Evolutionary conservation across 2,797 vertebrate genomes (phyloP).

Genomic region (Sitta carolinensis): DNA sequence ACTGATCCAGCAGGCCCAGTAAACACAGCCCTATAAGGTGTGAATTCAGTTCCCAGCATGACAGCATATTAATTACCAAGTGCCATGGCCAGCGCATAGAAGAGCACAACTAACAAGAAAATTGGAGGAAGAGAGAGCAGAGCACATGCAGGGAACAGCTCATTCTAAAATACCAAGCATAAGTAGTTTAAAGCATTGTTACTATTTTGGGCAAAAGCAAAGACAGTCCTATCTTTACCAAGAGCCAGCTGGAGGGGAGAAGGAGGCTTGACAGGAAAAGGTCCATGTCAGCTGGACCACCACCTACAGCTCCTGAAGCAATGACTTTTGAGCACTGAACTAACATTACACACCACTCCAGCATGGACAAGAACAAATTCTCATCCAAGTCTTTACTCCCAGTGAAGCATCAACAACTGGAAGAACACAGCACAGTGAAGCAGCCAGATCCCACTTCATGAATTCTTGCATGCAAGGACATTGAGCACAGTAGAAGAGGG

Average conservation of each 20-base stretch:
- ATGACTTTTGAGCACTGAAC: background rate
- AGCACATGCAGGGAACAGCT: background rate
- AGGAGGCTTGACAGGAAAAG: background rate
- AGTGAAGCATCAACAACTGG: background rate
- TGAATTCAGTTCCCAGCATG: background rate
- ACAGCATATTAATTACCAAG: background rate
- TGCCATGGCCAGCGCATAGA: background rate
- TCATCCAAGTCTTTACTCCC: background rate
- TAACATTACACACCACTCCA: background rate
- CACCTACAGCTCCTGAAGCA: background rate
- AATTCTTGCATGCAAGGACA: background rate
- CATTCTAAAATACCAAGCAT: background rate
- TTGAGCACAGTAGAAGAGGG: fast-evolving
- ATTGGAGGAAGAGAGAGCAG: slow-evolving; percentile 38
- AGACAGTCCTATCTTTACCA: background rate
- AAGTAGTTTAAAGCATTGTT: slow-evolving; percentile 26
- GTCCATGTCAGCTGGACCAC: background rate
- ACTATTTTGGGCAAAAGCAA: slow-evolving; percentile 41
- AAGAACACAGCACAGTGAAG: background rate
- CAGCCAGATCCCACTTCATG: background rate
- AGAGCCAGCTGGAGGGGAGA: background rate
- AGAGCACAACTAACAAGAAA: slow-evolving; percentile 8
- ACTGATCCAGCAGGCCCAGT: background rate
- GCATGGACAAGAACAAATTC: background rate
- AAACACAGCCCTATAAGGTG: slow-evolving; percentile 48